phyloP scores from a whole-genome alignment of 2,113 vertebrate species.

The Takifugu flavidus region DNA sequence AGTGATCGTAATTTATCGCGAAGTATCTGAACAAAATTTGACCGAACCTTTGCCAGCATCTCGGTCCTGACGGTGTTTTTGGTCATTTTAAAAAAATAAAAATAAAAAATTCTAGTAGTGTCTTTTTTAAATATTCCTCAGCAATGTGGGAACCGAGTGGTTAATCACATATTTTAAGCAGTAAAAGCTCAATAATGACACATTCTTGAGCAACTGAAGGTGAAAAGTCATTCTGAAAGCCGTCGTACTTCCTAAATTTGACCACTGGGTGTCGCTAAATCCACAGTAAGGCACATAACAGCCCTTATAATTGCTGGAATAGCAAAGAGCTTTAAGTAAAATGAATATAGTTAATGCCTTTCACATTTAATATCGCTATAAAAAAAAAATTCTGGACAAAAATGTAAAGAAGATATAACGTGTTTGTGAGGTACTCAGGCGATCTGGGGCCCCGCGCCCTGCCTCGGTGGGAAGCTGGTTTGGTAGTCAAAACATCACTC shows the following conservation, averaged over 20 bases:
- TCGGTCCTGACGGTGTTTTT: not conserved
- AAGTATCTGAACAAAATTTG: constrained; percentile 33
- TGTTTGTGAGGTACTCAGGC: not conserved
- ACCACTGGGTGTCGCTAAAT: constrained; percentile 27
- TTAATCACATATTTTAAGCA: not conserved
- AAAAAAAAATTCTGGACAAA: not conserved
- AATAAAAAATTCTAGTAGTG: too few species aligned
- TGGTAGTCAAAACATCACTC: constrained; percentile 51
- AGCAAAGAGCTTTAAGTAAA: too few species aligned
- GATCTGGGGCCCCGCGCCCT: constrained; percentile 1
- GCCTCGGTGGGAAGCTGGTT: constrained; percentile 24
- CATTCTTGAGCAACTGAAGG: not conserved
- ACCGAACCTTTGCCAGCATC: constrained; percentile 53
- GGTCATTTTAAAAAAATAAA: too few species aligned
- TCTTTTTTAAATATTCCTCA: not conserved
- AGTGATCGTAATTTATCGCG: constrained; percentile 24
- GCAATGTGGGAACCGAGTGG: not conserved
- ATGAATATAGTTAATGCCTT: not conserved
- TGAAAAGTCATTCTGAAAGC: not conserved
- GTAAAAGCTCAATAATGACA: not conserved
- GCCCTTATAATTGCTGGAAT: not conserved
- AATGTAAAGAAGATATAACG: not conserved
- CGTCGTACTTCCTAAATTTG: not conserved
- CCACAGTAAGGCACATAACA: not conserved
- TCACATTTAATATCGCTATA: not conserved